Conservation (phyloP, 2,113 vertebrate genomes). For the Nymphicus hollandicus region DNA sequence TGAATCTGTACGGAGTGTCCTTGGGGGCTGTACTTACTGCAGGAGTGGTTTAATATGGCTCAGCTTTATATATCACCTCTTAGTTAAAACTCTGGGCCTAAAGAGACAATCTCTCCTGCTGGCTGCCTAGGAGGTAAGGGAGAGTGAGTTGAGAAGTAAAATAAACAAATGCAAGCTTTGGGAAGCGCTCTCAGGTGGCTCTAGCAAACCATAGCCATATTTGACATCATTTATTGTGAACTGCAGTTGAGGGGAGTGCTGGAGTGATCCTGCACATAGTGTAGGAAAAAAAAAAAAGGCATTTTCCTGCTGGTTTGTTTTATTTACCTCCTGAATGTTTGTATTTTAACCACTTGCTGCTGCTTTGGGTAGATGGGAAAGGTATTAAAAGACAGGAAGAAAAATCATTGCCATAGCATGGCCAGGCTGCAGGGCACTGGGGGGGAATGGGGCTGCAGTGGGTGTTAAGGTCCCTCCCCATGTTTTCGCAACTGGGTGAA, state of each 20-base stretch:
- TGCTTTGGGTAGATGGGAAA: background rate
- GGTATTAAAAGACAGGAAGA: background rate
- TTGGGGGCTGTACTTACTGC: background rate
- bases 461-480: background rate
- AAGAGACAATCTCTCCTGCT: background rate
- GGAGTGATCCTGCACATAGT: background rate
- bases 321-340: rapidly evolving
- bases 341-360: background rate
- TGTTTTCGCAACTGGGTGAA: rapidly evolving
- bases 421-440: rapidly evolving
- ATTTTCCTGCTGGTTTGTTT: background rate
- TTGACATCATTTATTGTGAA: background rate
- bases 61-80: background rate
- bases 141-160: background rate
- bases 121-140: background rate
- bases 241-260: background rate
- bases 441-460: background rate
- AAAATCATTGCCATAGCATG: rapidly evolving
- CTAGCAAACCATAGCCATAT: background rate
- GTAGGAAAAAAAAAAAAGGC: background rate
- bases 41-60: background rate
- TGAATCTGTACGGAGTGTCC: background rate
- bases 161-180: background rate
- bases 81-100: background rate
- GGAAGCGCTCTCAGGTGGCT: background rate